Percentiles rank a stretch among this genome's conserved stretches.
phyloP scores from a whole-genome alignment of 2,113 vertebrate genomes.

The Nothobranchius kuhntae region DNA sequence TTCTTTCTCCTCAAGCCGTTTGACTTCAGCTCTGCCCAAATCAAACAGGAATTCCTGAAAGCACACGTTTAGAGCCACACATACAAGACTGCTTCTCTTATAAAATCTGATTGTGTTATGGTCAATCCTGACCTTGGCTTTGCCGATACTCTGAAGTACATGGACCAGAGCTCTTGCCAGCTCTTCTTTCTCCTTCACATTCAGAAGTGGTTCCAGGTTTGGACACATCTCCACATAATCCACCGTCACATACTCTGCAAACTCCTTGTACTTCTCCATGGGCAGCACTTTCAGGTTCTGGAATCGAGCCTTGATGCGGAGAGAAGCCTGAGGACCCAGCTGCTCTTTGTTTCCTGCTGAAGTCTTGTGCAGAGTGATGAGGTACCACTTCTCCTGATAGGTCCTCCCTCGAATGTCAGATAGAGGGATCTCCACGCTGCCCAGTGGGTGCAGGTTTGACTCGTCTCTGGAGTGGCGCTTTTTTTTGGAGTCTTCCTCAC shows the following conservation, averaged over 20 bases:
- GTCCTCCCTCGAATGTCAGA: constrained; percentile 75
- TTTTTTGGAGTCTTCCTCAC: constrained; percentile 81
- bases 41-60: constrained; percentile 88
- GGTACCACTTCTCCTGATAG: constrained; percentile 86
- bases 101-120: neutral
- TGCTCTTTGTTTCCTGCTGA: constrained; percentile 68
- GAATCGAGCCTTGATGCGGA: constrained; percentile 85
- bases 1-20: constrained; percentile 88
- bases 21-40: constrained; percentile 86
- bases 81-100: neutral
- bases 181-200: constrained; percentile 90
- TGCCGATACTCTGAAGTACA: constrained; percentile 89
- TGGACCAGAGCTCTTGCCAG: constrained; percentile 88
- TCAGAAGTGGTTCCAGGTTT: constrained; percentile 83
- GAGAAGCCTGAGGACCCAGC: constrained; percentile 71
- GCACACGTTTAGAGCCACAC: neutral
- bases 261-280: constrained; percentile 92
- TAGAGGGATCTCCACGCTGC: constrained; percentile 80
- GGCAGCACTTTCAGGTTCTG: constrained; percentile 87
- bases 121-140: constrained; percentile 84
- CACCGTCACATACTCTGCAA: constrained; percentile 91
- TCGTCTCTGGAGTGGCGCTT: constrained; percentile 79
- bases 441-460: constrained; percentile 66
- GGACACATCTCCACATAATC: constrained; percentile 86
- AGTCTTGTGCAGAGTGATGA: constrained; percentile 72